Evolutionary conservation across 2,888 invertebrate genomes (phyloP).

Genomic region (Eupelmus urozonus): DNA sequence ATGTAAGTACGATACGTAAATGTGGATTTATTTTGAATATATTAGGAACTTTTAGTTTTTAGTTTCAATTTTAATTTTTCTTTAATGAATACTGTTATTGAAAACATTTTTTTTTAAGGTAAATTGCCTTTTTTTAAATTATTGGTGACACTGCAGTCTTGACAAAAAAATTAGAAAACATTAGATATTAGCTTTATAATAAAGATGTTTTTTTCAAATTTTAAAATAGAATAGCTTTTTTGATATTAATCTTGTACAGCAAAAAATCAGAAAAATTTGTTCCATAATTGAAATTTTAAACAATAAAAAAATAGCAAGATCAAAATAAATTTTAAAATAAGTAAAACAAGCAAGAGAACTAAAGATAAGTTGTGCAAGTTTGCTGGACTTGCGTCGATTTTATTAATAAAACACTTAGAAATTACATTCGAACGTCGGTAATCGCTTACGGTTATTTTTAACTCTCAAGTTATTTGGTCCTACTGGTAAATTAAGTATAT

Average conservation of each 20-base stretch:
- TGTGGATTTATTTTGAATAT: too few species aligned
- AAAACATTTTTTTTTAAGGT: too few species aligned
- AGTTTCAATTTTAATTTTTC: neutral
- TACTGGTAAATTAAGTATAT: conserved; percentile 70
- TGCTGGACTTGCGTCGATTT: conserved; percentile 62
- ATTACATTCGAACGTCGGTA: conserved; percentile 71
- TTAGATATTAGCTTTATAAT: too few species aligned
- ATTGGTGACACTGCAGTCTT: too few species aligned
- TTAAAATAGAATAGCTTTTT: too few species aligned
- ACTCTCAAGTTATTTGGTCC: conserved; percentile 67
- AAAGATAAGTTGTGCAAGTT: conserved; percentile 51
- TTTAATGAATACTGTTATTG: too few species aligned
- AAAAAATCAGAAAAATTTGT: neutral
- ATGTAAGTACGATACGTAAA: too few species aligned
- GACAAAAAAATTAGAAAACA: too few species aligned
- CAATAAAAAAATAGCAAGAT: neutral
- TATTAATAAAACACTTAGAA: conserved; percentile 76
- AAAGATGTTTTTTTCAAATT: too few species aligned
- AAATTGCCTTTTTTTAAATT: too few species aligned
- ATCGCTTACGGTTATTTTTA: conserved; percentile 66
- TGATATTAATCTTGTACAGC: too few species aligned
- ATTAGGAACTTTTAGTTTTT: conserved; percentile 9
- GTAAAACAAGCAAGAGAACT: conserved; percentile 35
- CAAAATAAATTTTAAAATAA: conserved; percentile 22
- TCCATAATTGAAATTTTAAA: conserved; percentile 2